Percentiles rank a stretch among this genome's conserved stretches.
Conservation (phyloP, 2,113 vertebrate genomes). For the Festucalex cinctus region DNA sequence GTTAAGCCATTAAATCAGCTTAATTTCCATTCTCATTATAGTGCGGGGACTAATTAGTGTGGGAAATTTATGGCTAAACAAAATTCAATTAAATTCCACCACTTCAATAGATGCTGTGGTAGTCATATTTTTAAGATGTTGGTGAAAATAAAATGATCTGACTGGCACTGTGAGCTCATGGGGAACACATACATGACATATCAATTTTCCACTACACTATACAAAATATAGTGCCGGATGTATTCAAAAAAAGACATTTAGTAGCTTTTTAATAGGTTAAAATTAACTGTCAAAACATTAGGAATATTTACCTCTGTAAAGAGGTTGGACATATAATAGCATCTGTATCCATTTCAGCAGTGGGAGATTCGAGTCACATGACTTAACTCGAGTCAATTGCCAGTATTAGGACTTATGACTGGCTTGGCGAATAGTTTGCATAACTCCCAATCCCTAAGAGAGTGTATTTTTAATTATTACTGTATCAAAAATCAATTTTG, state of each 20-base stretch:
- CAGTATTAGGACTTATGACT: no score
- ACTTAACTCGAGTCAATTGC: not conserved
- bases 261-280: not conserved
- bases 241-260: not conserved
- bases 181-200: conserved; percentile 4
- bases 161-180: conserved; percentile 17
- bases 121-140: conserved; percentile 56
- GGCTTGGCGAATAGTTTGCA: no score
- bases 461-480: no score
- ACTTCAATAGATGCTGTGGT: conserved; percentile 55
- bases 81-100: conserved; percentile 66
- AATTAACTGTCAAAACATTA: not conserved
- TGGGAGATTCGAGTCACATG: not conserved
- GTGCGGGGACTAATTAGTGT: conserved; percentile 64
- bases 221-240: not conserved
- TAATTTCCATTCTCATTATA: conserved; percentile 69
- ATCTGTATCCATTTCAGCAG: not conserved
- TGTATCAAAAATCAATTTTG: no score
- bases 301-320: no score
- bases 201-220: not conserved
- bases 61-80: conserved; percentile 59
- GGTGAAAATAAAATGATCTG: conserved; percentile 46
- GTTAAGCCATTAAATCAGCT: conserved; percentile 53
- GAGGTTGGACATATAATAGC: not conserved
- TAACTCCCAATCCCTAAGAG: no score